Percentiles rank a stretch among this genome's conserved stretches.
These are phyloP conservation scores for Ophion costatus DNA, from an alignment of 2,888 invertebrate species.

Conservation along the genomic window DNA sequence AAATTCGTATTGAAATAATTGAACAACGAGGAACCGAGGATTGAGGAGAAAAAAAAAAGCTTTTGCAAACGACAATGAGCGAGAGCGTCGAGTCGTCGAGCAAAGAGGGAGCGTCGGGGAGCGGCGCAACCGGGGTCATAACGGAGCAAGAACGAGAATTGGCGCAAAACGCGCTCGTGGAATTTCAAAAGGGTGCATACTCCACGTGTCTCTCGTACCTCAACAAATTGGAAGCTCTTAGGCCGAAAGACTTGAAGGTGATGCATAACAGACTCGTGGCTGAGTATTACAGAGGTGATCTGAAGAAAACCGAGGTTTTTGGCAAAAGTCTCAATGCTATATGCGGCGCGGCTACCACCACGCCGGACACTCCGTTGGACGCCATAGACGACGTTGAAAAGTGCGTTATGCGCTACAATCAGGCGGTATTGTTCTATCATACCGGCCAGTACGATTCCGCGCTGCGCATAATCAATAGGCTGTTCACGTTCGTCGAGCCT, in stretches of 20 bases:
- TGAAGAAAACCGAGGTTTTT: conserved; percentile 90
- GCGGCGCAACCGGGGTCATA: conserved; percentile 70
- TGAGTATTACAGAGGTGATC: conserved; percentile 90
- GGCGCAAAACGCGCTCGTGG: conserved; percentile 86
- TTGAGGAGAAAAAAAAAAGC: not conserved
- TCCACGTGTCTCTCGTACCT: conserved; percentile 86
- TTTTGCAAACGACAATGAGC: conserved; percentile 63
- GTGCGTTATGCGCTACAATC: conserved; percentile 90
- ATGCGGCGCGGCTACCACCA: conserved; percentile 81
- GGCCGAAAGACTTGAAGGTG: conserved; percentile 89
- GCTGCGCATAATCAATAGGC: conserved; percentile 86
- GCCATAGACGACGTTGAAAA: conserved; percentile 88
- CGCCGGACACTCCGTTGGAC: conserved; percentile 84
- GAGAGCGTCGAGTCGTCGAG: conserved; percentile 68
- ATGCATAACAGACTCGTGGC: conserved; percentile 93
- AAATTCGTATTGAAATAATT: not conserved
- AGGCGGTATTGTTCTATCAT: conserved; percentile 91
- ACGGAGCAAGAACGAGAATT: conserved; percentile 86
- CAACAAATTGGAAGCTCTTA: conserved; percentile 87
- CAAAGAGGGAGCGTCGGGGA: conserved; percentile 62
- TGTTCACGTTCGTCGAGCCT: conserved; percentile 88
- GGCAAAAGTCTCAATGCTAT: conserved; percentile 88
- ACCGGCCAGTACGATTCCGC: conserved; percentile 90
- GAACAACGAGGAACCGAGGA: not conserved
- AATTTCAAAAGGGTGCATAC: conserved; percentile 88